These are phyloP conservation scores for Apus apus DNA, from an alignment of 2,113 vertebrate genomes.

Conservation along the genomic window DNA sequence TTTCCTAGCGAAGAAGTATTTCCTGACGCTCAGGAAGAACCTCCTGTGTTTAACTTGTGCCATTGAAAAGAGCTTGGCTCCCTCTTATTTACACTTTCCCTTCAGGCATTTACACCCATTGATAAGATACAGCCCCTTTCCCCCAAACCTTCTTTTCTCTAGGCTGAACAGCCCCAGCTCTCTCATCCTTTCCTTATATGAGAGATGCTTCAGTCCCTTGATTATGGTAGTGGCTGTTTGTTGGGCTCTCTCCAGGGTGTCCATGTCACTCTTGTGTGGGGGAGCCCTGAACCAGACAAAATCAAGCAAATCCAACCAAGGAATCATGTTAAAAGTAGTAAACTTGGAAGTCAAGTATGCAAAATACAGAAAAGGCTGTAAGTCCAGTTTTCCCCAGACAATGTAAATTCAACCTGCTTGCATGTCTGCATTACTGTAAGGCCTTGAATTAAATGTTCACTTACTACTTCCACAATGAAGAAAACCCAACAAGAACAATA, in stretches of 20 bases:
- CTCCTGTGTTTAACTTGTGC: background rate
- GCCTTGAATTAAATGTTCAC: background rate
- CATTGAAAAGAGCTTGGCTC: background rate
- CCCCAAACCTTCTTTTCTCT: rapidly evolving
- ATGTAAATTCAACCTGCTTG: background rate
- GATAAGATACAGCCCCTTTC: rapidly evolving
- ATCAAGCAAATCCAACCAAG: background rate
- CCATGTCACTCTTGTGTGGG: background rate
- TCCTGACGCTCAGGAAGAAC: background rate
- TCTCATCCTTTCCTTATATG: background rate
- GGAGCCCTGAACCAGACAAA: background rate
- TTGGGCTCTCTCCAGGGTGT: background rate
- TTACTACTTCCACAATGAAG: background rate
- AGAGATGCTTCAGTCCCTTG: background rate
- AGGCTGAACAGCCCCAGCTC: background rate
- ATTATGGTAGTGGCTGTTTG: background rate
- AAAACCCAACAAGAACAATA: background rate
- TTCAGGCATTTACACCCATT: background rate
- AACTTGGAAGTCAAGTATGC: background rate
- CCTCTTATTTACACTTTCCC: rapidly evolving
- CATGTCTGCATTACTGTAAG: background rate
- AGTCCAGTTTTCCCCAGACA: background rate
- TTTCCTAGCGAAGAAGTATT: background rate
- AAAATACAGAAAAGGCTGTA: background rate
- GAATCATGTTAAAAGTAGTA: background rate